phyloP scores from a whole-genome alignment of 2,113 vertebrate genomes.

The Poeciliopsis prolifica region DNA sequence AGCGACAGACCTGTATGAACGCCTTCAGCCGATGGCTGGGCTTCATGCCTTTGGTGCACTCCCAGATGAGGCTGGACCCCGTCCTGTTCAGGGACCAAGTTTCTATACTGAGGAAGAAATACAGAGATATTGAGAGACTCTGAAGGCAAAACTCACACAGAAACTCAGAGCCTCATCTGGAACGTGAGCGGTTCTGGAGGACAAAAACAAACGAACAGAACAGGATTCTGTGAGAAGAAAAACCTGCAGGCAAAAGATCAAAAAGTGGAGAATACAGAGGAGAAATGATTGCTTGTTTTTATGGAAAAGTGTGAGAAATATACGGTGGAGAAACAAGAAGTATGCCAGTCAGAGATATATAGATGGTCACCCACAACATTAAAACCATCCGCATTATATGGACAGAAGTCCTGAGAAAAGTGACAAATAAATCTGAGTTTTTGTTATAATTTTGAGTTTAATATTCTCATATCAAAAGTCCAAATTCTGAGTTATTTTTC shows the following conservation, averaged over 20 bases:
- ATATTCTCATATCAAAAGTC: too few relatives aligned
- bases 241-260: neutral
- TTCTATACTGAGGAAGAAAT: slow-evolving; percentile 85
- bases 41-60: slow-evolving; percentile 83
- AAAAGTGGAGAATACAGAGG: too few relatives aligned
- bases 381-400: neutral
- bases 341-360: slow-evolving; percentile 9
- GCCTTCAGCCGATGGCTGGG: slow-evolving; percentile 81
- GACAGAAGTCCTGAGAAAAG: too few relatives aligned
- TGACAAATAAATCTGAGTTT: too few relatives aligned
- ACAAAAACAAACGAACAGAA: slow-evolving; percentile 6
- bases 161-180: neutral
- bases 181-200: neutral
- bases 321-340: neutral
- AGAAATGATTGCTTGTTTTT: neutral
- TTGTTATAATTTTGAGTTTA: too few relatives aligned
- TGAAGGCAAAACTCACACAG: slow-evolving; percentile 42
- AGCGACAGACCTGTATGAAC: slow-evolving; percentile 84
- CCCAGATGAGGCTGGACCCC: slow-evolving; percentile 83
- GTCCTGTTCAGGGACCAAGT: slow-evolving; percentile 84
- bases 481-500: too few relatives aligned
- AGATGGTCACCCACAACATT: slow-evolving; percentile 13
- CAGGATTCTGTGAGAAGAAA: slow-evolving; percentile 22
- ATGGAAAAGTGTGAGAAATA: neutral
- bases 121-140: slow-evolving; percentile 82